Evolutionary conservation across 2,797 vertebrate species (phyloP).

Genomic region (Anguilla marmorata): DNA sequence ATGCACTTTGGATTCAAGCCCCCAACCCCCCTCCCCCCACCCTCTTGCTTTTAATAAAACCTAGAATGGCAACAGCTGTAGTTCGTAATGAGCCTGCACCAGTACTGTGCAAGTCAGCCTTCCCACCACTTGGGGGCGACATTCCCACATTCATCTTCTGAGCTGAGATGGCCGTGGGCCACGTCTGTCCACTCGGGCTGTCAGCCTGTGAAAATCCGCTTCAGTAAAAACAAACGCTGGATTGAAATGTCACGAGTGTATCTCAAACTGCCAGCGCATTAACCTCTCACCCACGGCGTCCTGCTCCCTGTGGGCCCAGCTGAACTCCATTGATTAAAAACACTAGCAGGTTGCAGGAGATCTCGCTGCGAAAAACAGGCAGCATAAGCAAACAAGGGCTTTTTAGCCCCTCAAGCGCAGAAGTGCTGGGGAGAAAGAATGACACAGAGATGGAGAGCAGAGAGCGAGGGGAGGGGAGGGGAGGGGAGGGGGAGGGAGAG

Average conservation of each 20-base stretch:
- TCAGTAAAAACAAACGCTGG: slow-evolving; percentile 74
- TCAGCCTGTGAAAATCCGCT: slow-evolving; percentile 71
- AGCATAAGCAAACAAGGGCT: slow-evolving; percentile 46
- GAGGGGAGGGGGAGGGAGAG: not conserved
- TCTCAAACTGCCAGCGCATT: slow-evolving; percentile 81
- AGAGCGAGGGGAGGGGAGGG: slow-evolving; percentile 13
- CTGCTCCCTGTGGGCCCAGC: slow-evolving; percentile 53
- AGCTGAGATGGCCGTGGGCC: slow-evolving; percentile 11
- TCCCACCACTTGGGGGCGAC: slow-evolving; percentile 72
- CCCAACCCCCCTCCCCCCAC: not conserved
- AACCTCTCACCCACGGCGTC: slow-evolving; percentile 72
- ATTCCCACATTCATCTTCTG: slow-evolving; percentile 54
- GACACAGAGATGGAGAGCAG: not conserved
- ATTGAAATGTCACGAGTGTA: slow-evolving; percentile 80
- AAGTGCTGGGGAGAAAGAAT: slow-evolving; percentile 15
- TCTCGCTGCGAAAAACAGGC: slow-evolving; percentile 24
- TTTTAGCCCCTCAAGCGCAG: slow-evolving; percentile 37
- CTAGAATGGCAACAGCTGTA: not conserved
- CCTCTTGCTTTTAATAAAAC: not conserved
- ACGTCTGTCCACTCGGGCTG: slow-evolving; percentile 34
- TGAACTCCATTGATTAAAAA: slow-evolving; percentile 71
- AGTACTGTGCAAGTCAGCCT: slow-evolving; percentile 41
- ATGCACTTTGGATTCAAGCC: not conserved
- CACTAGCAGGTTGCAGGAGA: slow-evolving; percentile 55
- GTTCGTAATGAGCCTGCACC: not conserved